Percentiles rank a stretch among this genome's conserved stretches.
Conservation (phyloP, 1,140 invertebrate genomes). For the Eriosoma lanigerum region DNA sequence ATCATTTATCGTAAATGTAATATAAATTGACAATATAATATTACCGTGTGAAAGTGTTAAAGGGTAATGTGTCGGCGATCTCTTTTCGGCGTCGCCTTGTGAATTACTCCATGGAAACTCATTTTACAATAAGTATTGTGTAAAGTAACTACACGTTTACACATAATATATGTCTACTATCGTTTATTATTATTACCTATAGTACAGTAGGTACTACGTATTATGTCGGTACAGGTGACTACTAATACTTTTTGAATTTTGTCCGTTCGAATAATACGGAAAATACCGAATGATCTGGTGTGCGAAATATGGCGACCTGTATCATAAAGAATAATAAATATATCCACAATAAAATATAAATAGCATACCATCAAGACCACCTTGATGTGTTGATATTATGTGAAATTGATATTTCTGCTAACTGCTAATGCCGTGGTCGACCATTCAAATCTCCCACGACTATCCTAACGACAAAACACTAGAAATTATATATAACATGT, state of each 20-base stretch:
- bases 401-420: slow-evolving; percentile 9
- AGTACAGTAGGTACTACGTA: too few relatives aligned
- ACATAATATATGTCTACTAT: neutral
- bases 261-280: neutral
- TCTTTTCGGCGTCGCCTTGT: neutral
- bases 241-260: neutral
- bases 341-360: neutral
- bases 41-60: neutral
- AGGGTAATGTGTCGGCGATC: neutral
- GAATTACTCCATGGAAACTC: neutral
- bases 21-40: too few relatives aligned
- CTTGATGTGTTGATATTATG: slow-evolving; percentile 13
- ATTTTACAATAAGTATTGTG: neutral
- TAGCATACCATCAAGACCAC: neutral
- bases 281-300: neutral
- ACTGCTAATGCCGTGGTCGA: neutral
- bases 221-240: slow-evolving; percentile 11
- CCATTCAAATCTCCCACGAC: neutral
- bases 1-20: too few relatives aligned
- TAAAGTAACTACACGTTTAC: too few relatives aligned
- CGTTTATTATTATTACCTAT: neutral
- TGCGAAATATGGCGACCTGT: neutral
- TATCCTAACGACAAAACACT: neutral
- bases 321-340: neutral
- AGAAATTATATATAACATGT: too few relatives aligned